Percentiles rank a stretch among this genome's conserved stretches.
These are phyloP conservation scores for Drosophila incognita DNA, from an alignment of 2,888 invertebrate species.

Conservation along the genomic window DNA sequence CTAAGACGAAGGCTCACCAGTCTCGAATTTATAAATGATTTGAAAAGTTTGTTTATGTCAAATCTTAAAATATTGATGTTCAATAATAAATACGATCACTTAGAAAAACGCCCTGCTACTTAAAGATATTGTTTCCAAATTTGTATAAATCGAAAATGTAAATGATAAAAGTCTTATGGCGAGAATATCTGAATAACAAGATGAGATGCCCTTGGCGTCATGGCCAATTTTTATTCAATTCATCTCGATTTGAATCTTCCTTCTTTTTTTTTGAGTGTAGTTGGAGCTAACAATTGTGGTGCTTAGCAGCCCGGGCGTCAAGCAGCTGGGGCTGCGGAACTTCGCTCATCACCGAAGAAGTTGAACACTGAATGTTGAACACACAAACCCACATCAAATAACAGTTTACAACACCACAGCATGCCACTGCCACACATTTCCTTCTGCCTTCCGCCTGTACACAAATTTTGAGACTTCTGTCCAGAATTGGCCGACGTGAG, in stretches of 20 bases:
- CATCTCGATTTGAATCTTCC: not conserved
- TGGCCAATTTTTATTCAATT: not conserved
- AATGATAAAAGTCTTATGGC: not conserved
- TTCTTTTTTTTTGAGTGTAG: not conserved
- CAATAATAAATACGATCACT: not conserved
- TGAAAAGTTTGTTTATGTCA: not conserved
- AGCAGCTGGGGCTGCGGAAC: constrained; percentile 49
- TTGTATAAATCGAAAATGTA: not conserved
- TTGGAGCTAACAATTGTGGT: constrained; percentile 12
- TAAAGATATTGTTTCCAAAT: not conserved
- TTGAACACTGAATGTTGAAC: constrained; percentile 29
- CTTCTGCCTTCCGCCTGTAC: constrained; percentile 35
- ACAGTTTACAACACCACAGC: constrained; percentile 68
- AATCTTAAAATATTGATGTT: not conserved
- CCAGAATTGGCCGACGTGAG: constrained; percentile 24
- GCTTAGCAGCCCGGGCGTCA: constrained; percentile 18
- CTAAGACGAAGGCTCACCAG: not conserved
- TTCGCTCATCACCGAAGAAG: constrained; percentile 21
- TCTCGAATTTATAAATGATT: not conserved
- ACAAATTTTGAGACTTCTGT: constrained; percentile 33
- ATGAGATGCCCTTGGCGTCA: not conserved
- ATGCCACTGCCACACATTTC: constrained; percentile 57
- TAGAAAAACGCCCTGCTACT: not conserved
- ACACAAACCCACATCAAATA: constrained; percentile 73
- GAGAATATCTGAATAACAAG: not conserved